A percentile compares a stretch with the other conserved stretches of the same genome.
Conservation (phyloP, 2,888 invertebrate genomes). For the Cryptosula pallasiana region DNA sequence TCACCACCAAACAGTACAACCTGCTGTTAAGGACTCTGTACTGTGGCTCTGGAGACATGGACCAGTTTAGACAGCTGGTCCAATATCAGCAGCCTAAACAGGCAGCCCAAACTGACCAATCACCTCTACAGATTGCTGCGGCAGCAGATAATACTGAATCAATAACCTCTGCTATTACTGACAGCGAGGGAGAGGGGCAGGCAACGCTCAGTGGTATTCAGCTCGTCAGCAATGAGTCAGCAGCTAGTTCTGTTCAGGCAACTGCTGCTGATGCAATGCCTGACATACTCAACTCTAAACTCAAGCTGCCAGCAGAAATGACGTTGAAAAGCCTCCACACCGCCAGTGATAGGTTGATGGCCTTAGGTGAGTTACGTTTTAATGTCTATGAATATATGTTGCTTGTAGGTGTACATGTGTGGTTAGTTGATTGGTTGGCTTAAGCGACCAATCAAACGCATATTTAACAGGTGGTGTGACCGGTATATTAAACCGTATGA, state of each 20-base stretch:
- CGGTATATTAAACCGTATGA: not conserved
- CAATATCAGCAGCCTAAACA: not conserved
- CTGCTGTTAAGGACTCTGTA: not conserved
- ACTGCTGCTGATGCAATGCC: not conserved
- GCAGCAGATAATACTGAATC: not conserved
- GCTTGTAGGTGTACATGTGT: no score
- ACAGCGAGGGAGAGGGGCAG: not conserved
- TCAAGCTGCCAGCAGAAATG: not conserved
- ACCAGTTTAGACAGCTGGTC: not conserved
- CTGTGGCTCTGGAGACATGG: not conserved
- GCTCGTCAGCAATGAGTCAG: no score
- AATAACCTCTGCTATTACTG: not conserved
- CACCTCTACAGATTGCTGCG: not conserved
- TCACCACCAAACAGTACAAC: constrained; percentile 4
- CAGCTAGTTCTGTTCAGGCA: not conserved
- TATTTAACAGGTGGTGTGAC: constrained; percentile 11
- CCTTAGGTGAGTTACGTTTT: no score
- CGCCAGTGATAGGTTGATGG: not conserved
- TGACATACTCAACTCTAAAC: constrained; percentile 1
- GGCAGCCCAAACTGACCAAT: not conserved
- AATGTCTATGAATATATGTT: no score
- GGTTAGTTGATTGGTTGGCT: no score
- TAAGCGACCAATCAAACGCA: no score
- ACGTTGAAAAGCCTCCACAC: not conserved
- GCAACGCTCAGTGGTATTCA: not conserved